Conservation (phyloP, 2,888 invertebrate genomes). For the Cephus runcator region DNA sequence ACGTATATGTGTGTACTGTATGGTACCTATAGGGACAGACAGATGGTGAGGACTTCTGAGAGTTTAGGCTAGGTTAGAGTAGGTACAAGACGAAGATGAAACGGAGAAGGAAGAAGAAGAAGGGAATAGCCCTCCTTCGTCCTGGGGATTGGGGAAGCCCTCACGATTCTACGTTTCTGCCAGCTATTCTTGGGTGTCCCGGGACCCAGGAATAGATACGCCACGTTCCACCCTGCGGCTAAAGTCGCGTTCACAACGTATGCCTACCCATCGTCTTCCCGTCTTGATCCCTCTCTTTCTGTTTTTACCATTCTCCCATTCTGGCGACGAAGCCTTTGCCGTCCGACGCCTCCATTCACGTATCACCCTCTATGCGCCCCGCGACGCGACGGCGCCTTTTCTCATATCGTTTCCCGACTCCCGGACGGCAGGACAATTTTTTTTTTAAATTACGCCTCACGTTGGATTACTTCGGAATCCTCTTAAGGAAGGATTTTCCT, state of each 20-base stretch:
- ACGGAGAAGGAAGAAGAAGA: constrained; percentile 6
- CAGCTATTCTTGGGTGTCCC: constrained; percentile 48
- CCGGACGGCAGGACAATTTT: too few species aligned
- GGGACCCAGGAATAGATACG: constrained; percentile 44
- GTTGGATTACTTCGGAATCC: too few species aligned
- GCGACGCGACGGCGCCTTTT: background rate
- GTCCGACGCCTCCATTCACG: background rate
- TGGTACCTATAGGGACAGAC: background rate
- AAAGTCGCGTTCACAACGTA: constrained; percentile 30
- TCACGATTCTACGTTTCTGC: constrained; percentile 35
- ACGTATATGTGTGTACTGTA: too few species aligned
- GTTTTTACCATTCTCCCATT: background rate
- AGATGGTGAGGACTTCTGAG: background rate
- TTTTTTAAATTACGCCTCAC: too few species aligned
- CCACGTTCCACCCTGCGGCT: constrained; percentile 24
- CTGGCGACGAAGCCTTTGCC: background rate
- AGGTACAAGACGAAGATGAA: constrained; percentile 25
- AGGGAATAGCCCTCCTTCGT: constrained; percentile 15
- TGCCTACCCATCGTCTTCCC: too few species aligned
- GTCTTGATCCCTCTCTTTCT: background rate
- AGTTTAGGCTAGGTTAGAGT: background rate
- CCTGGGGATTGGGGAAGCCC: constrained; percentile 49
- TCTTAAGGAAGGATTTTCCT: too few species aligned
- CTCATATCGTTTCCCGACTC: too few species aligned
- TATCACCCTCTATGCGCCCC: background rate